phyloP scores from a whole-genome alignment of 2,888 invertebrate genomes.

The Drosophila putrida region DNA sequence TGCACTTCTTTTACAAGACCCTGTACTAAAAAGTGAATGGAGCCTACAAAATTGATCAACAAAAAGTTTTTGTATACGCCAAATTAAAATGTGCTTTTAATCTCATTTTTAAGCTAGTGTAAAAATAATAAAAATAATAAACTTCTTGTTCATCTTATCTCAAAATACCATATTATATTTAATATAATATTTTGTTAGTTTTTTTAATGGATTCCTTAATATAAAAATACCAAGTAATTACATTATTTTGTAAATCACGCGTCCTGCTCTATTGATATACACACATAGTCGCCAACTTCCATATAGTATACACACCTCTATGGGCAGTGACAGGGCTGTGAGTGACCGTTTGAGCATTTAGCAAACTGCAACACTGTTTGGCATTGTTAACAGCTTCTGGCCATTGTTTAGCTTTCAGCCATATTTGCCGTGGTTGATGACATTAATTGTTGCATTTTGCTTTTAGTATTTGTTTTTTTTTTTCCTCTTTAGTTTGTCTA shows the following conservation, averaged over 20 bases:
- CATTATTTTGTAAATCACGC: background rate
- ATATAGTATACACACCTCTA: background rate
- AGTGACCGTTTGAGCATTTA: slow-evolving; percentile 57
- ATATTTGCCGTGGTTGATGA: slow-evolving; percentile 65
- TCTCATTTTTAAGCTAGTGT: background rate
- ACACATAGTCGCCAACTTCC: background rate
- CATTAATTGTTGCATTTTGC: slow-evolving; percentile 76
- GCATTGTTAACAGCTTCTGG: slow-evolving; percentile 62
- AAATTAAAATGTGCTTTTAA: background rate
- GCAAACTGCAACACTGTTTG: slow-evolving; percentile 57
- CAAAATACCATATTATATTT: no score
- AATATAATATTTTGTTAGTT: no score
- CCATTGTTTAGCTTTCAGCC: slow-evolving; percentile 58
- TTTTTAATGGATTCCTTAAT: no score
- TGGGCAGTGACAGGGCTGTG: background rate
- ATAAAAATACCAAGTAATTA: no score
- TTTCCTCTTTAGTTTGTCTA: slow-evolving; percentile 24
- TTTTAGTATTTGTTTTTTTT: slow-evolving; percentile 26
- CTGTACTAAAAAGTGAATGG: no score
- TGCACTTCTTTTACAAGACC: background rate
- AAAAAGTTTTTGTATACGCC: no score
- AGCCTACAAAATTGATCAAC: no score
- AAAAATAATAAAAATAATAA: no score
- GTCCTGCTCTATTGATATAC: background rate
- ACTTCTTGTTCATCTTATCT: no score